Evolutionary conservation across 2,888 invertebrate species (phyloP).

Genomic region (Rutpela maculata): DNA sequence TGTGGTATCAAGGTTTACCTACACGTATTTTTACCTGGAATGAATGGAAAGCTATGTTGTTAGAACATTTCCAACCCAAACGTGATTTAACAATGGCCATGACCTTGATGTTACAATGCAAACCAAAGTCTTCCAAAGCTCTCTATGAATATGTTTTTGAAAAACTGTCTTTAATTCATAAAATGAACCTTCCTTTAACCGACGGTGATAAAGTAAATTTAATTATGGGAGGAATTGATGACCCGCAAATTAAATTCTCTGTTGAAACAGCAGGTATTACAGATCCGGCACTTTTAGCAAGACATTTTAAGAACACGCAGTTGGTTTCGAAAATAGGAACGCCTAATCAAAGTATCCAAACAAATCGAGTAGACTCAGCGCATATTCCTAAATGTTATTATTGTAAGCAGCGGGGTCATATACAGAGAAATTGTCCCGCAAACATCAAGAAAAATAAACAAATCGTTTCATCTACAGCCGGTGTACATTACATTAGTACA

Average conservation of each 20-base stretch:
- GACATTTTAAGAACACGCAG: constrained; percentile 20
- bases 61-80: constrained; percentile 43
- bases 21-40: constrained; percentile 45
- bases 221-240: constrained; percentile 36
- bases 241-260: constrained; percentile 29
- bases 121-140: background rate
- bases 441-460: background rate
- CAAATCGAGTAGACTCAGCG: background rate
- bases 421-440: background rate
- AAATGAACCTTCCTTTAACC: constrained; percentile 25
- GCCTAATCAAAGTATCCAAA: background rate
- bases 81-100: constrained; percentile 40
- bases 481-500: too few relatives aligned
- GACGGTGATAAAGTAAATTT: constrained; percentile 43
- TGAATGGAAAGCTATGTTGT: constrained; percentile 47
- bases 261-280: constrained; percentile 35
- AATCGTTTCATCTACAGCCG: background rate
- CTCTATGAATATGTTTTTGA: constrained; percentile 40
- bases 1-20: constrained; percentile 47
- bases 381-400: background rate
- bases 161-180: constrained; percentile 37
- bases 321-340: background rate
- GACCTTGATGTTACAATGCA: constrained; percentile 18
- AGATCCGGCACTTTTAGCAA: constrained; percentile 27
- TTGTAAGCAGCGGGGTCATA: background rate